Evolutionary conservation across 1,140 invertebrate genomes (phyloP), one percentile per base, ranked within the genome.

Genomic region (Ganaspis sp.): DNA sequence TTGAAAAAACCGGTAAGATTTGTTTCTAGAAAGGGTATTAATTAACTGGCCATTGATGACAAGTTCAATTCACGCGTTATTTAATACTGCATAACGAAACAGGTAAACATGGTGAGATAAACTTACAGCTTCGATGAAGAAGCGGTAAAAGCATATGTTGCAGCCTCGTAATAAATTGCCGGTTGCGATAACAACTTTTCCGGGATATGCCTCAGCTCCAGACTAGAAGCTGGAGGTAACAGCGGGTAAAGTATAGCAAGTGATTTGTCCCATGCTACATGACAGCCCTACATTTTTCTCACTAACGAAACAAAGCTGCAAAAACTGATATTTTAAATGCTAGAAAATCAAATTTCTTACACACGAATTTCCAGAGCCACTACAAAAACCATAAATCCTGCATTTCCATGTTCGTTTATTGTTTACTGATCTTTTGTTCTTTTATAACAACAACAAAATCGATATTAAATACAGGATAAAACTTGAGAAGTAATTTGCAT

Each of bases 291-390:
- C 23, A 64, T 64, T 64, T 64, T 64, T 64, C 54, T 29, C 23
- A 15, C 0, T 0, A 64, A 29, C 54, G 54, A 64, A 64, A 64
- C 54, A 64, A 64, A 29, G 29, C 26, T 9, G 54, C 54, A 15
- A 9, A 29, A 29, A 29, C 26, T 64, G 75, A n/a, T n/a, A 77
- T 80, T 80, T 71, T 19, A 75, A 71, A 71, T 76, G 15, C 29
- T 69, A 40, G 58, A 21, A 23, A 23, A 21, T 72, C 21, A 37
- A 19, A 17, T 73, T n/a, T 17, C 19, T 19, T 17, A 38, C 37
- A 23, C 23, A 69, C 34, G 37, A 42, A 40, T 19, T 42, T 40
- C 45, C 8, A n/a, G 21, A 71, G 1, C n/a, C 70, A 17, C 17
- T 53, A n/a, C n/a, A n/a, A n/a, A n/a, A n/a, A n/a, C n/a, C n/a